Conservation (phyloP, 2,113 vertebrate genomes). For the Sinocyclocheilus anshuiensis region DNA sequence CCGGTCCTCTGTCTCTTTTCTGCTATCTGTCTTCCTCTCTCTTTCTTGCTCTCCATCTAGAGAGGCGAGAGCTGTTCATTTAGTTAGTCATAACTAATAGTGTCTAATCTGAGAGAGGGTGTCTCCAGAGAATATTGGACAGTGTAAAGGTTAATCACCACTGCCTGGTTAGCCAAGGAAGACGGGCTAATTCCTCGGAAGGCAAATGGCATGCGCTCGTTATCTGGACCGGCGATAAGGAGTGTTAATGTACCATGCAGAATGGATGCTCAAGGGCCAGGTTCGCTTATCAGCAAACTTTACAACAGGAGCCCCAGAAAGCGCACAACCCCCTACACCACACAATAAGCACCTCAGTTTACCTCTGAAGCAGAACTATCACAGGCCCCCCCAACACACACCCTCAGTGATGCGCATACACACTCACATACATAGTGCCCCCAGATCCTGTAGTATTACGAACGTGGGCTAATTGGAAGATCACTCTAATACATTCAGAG, state of each 20-base stretch:
- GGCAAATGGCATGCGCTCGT: slow-evolving; percentile 99
- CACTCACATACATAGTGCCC: slow-evolving; percentile 74
- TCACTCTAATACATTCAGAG: slow-evolving; percentile 99
- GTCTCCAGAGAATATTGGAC: slow-evolving; percentile 99
- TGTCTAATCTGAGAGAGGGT: slow-evolving; percentile 98
- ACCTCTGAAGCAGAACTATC: slow-evolving; percentile 99
- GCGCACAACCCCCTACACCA: slow-evolving; percentile 90
- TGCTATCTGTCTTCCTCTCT: slow-evolving; percentile 60
- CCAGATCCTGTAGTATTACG: slow-evolving; percentile 98
- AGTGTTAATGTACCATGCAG: slow-evolving; percentile 99
- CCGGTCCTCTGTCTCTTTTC: slow-evolving; percentile 48
- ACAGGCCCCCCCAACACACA: slow-evolving; percentile 57
- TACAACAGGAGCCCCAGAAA: slow-evolving; percentile 99
- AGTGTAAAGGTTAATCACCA: slow-evolving; percentile 77
- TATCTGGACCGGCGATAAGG: slow-evolving; percentile 99
- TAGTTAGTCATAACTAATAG: slow-evolving; percentile 99
- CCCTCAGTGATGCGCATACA: slow-evolving; percentile 56
- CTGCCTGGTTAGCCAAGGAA: slow-evolving; percentile 61
- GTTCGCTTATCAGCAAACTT: slow-evolving; percentile 99
- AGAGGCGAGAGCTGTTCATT: slow-evolving; percentile 94
- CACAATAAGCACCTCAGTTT: slow-evolving; percentile 99
- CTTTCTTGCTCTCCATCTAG: slow-evolving; percentile 83
- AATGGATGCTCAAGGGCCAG: slow-evolving; percentile 99
- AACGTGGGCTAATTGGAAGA: slow-evolving; percentile 99
- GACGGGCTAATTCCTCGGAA: slow-evolving; percentile 99